phyloP scores from a whole-genome alignment of 2,113 vertebrate genomes.

The Mionectes macconnelli region DNA sequence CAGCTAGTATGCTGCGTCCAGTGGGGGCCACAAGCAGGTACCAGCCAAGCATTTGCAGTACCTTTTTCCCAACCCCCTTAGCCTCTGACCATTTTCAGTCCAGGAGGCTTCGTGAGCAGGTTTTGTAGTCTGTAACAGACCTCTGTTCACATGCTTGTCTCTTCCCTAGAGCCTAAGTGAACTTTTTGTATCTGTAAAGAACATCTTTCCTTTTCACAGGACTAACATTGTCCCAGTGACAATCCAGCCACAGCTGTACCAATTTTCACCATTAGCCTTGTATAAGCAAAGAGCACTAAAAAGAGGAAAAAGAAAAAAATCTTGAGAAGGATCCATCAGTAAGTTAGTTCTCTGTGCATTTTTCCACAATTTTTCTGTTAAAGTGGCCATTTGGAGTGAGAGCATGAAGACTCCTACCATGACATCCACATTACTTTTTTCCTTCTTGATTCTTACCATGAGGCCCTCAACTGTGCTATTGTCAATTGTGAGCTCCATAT shows the following conservation, averaged over 20 bases:
- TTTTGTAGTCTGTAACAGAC: background rate
- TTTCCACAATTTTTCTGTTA: background rate
- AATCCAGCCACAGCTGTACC: background rate
- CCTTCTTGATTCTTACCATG: background rate
- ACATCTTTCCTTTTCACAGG: background rate
- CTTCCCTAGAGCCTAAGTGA: background rate
- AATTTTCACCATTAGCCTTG: background rate
- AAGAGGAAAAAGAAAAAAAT: background rate
- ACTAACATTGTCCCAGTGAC: background rate
- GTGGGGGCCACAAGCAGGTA: background rate
- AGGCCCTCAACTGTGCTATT: background rate
- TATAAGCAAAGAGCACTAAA: background rate
- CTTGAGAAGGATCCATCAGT: background rate
- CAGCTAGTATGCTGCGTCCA: background rate
- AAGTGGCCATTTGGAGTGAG: background rate
- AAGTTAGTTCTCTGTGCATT: background rate
- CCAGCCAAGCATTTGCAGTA: background rate
- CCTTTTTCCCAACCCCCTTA: background rate
- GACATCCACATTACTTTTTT: background rate
- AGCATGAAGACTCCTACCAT: background rate
- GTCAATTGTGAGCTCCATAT: background rate
- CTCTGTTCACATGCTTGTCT: background rate
- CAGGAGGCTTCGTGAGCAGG: background rate
- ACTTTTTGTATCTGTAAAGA: background rate
- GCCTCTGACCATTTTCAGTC: background rate